Evolutionary conservation across 2,888 invertebrate species (phyloP).

Genomic region (Argynnis bischoffii): DNA sequence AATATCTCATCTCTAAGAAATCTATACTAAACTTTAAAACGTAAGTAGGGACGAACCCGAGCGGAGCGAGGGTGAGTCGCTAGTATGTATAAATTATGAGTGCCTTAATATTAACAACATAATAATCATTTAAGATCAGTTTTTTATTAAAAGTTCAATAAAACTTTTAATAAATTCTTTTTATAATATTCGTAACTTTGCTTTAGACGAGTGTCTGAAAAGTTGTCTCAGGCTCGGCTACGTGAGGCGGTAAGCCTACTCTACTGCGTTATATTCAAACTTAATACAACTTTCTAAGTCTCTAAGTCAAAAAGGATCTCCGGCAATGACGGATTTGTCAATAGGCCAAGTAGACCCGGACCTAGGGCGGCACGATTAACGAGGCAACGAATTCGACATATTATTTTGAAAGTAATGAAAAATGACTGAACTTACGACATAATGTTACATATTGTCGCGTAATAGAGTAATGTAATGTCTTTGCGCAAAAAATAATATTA

Average conservation of each 20-base stretch:
- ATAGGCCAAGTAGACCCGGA: slow-evolving; percentile 35
- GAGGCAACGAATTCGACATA: slow-evolving; percentile 7
- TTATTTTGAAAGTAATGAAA: slow-evolving; percentile 9
- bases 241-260: slow-evolving; percentile 16
- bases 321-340: slow-evolving; percentile 21
- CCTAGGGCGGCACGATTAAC: slow-evolving; percentile 15
- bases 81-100: no score
- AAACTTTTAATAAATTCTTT: slow-evolving; percentile 28
- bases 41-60: no score
- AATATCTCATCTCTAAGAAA: no score
- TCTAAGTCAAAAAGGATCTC: slow-evolving; percentile 24
- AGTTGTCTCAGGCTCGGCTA: slow-evolving; percentile 38
- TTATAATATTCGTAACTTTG: slow-evolving; percentile 35
- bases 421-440: no score
- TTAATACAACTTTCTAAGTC: slow-evolving; percentile 27
- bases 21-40: no score
- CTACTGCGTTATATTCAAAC: slow-evolving; percentile 19
- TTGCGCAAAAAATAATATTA: no score
- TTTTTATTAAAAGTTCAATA: slow-evolving; percentile 17
- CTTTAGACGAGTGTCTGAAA: slow-evolving; percentile 33
- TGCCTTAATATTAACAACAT: no score
- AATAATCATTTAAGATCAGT: neutral
- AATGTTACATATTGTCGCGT: no score
- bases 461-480: no score
- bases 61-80: no score